phyloP scores from a whole-genome alignment of 2,888 invertebrate species.

The Brachylomia viminalis region DNA sequence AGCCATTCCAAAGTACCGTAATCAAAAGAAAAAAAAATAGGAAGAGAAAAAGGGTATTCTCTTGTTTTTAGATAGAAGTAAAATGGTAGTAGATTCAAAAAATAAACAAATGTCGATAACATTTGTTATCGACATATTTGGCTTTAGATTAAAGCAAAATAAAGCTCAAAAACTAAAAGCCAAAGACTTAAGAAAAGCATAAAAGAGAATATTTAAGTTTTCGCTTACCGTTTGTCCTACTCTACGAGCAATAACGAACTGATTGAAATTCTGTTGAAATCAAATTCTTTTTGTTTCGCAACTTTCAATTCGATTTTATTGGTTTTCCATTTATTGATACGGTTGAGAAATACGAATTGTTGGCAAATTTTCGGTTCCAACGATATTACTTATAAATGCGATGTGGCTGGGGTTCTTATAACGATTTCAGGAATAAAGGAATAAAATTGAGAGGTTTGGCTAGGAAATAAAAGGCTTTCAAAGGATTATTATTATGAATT shows the following conservation, averaged over 20 bases:
- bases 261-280: slow-evolving; percentile 80
- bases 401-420: slow-evolving; percentile 22
- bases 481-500: slow-evolving; percentile 8
- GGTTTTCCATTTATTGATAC: slow-evolving; percentile 72
- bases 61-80: neutral
- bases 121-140: no score
- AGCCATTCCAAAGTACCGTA: neutral
- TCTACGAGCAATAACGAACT: slow-evolving; percentile 70
- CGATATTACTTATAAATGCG: slow-evolving; percentile 46
- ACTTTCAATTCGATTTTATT: slow-evolving; percentile 83
- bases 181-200: slow-evolving; percentile 34
- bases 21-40: no score
- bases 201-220: slow-evolving; percentile 51
- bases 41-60: no score
- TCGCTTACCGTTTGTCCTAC: slow-evolving; percentile 72
- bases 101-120: no score
- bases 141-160: slow-evolving; percentile 6
- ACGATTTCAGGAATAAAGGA: slow-evolving; percentile 8
- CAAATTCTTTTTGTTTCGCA: slow-evolving; percentile 82
- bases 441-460: slow-evolving; percentile 1
- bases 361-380: slow-evolving; percentile 59
- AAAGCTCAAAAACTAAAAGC: slow-evolving; percentile 1
- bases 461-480: neutral
- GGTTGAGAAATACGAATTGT: slow-evolving; percentile 79
- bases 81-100: neutral